These are phyloP conservation scores for Apis laboriosa DNA, from an alignment of 1,140 invertebrate genomes.

Conservation along the genomic window DNA sequence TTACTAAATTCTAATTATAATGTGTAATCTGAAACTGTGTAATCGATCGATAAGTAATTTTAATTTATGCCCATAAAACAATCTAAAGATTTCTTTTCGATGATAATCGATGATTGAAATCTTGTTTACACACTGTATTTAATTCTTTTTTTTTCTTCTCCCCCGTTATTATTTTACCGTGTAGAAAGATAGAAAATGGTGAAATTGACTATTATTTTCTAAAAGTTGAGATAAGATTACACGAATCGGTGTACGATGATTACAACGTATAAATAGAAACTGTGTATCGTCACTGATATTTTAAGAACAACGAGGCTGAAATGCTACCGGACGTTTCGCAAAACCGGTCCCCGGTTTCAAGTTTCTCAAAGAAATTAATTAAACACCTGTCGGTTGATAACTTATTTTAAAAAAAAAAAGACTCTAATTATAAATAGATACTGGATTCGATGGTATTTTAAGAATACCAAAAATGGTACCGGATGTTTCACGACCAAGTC, in stretches of 20 bases:
- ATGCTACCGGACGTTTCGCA: no score
- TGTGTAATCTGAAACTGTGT: no score
- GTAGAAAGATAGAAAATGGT: no score
- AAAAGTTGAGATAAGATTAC: not conserved
- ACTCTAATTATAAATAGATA: not conserved
- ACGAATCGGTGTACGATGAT: not conserved
- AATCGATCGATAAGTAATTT: conserved; percentile 34
- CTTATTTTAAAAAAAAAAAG: no score
- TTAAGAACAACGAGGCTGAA: no score
- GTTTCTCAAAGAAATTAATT: no score
- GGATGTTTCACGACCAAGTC: not conserved
- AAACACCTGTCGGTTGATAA: no score
- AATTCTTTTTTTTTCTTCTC: not conserved
- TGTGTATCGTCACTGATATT: not conserved
- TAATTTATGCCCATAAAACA: conserved; percentile 22
- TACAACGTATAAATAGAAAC: not conserved
- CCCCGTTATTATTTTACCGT: no score
- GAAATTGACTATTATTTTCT: not conserved
- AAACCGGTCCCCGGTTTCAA: no score
- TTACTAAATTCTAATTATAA: conserved; percentile 50
- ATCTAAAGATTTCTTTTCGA: not conserved
- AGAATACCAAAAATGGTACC: not conserved
- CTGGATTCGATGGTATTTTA: not conserved
- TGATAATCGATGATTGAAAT: not conserved
- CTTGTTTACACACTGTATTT: not conserved